A percentile compares a stretch with the other conserved stretches of the same genome.
phyloP scores from a whole-genome alignment of 2,797 vertebrate species.

The Adelosebastes latens region DNA sequence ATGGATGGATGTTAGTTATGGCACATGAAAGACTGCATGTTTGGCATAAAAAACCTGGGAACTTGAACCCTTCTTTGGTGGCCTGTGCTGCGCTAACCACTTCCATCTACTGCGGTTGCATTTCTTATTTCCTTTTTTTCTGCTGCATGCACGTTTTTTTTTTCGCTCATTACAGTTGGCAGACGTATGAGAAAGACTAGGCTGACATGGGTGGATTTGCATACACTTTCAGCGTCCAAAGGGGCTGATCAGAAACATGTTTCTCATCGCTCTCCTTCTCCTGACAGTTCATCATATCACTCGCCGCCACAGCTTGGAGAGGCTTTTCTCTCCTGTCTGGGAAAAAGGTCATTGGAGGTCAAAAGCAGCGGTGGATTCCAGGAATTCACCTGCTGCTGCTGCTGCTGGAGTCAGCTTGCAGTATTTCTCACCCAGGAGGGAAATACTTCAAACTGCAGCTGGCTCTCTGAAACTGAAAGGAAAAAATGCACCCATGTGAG shows the following conservation, averaged over 20 bases:
- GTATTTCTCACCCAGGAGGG: conserved; percentile 43
- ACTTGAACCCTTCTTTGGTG: conserved; percentile 22
- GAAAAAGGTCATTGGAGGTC: conserved; percentile 23
- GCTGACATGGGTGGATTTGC: too few species aligned
- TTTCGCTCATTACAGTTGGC: background rate
- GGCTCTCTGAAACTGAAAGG: conserved; percentile 8
- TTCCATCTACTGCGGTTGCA: conserved; percentile 46
- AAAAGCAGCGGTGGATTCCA: conserved; percentile 5
- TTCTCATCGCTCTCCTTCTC: background rate
- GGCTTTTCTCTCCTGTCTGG: background rate
- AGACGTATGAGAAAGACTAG: background rate
- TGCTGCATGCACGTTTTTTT: conserved; percentile 2
- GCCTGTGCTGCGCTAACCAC: conserved; percentile 40
- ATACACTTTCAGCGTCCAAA: background rate
- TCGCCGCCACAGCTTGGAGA: conserved; percentile 3
- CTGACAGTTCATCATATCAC: background rate
- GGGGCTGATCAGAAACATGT: conserved; percentile 1
- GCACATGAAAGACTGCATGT: background rate
- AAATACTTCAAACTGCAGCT: conserved; percentile 51
- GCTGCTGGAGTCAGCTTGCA: conserved; percentile 25
- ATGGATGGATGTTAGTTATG: background rate
- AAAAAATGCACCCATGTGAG: background rate
- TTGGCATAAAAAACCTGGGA: background rate
- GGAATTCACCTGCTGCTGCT: conserved; percentile 26
- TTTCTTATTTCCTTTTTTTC: conserved; percentile 21